Base-by-base conservation (phyloP, 2,113 vertebrate species). In the Odontophorus gujanensis region DNA sequence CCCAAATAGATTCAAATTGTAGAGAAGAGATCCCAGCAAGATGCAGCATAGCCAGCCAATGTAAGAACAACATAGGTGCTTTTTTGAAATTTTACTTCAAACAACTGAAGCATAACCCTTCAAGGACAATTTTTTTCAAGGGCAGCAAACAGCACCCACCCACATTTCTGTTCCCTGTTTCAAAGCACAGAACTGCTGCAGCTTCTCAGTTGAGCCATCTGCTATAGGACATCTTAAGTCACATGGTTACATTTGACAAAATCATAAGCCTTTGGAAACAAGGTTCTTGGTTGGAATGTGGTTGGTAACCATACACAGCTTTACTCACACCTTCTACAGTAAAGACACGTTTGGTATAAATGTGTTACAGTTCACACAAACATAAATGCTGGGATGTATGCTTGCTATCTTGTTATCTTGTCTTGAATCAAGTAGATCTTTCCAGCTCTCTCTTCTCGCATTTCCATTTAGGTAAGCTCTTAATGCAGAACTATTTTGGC, bases 301-400 rank as follows among this genome's bases (percentile, higher is more conserved):
- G 21, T 90, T 58, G 63, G 65, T 92, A 95, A 87, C 63, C 81
- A 57, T 81, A 65, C 92, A 55, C 69, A 79, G 80, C 91, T 92
- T 87, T 95, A 77, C 85, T 95, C 92, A 85, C 72, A 85, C 91
- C 85, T 94, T 79, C 89, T 85, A 75, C 69, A 3, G 47, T 90
- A 78, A 85, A 81, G 73, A 30, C 68, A 14, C 81, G 82, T 88
- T 94, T 91, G 75, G 91, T 92, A 58, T 94, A 80, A 91, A 87
- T 34, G 72, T 85, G 75, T 87, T 85, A 59, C n/a, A 81, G 89
- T 85, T 76, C 91, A 95, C 68, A 91, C 53, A 95, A 91, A 85
- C 32, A 83, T 38, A 92, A 85, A 47, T 62, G 17, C 45, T 94
- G 84, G 87, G 47, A 66, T 40, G 20, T 34, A 45, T 36, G 24